phyloP scores from a whole-genome alignment of 2,888 invertebrate genomes.

The Clanis bilineata region DNA sequence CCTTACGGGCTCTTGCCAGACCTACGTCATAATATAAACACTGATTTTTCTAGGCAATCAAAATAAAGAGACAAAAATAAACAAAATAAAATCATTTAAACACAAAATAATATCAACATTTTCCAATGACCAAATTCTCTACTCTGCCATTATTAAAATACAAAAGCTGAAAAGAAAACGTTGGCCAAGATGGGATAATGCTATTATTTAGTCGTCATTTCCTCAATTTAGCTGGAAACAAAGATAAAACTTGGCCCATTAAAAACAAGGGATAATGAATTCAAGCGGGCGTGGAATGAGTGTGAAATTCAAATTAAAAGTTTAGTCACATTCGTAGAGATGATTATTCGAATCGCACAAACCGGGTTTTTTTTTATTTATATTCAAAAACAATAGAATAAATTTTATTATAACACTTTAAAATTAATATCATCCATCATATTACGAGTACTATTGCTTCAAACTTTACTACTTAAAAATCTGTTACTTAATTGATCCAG shows the following conservation, averaged over 20 bases:
- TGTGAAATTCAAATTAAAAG: conserved; percentile 6
- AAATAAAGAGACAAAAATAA: neutral
- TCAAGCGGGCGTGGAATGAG: conserved; percentile 23
- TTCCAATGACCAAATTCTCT: neutral
- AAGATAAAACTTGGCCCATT: conserved; percentile 26
- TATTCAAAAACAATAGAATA: neutral
- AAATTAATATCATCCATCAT: too few species aligned
- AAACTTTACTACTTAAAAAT: too few species aligned
- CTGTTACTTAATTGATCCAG: too few species aligned
- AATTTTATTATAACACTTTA: neutral
- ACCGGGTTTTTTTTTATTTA: neutral
- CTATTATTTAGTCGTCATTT: conserved; percentile 16
- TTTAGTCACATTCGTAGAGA: neutral
- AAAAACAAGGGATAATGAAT: conserved; percentile 31
- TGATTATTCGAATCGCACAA: neutral
- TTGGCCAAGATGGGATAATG: conserved; percentile 3
- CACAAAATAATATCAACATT: neutral
- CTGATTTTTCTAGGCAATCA: too few species aligned
- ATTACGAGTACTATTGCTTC: too few species aligned
- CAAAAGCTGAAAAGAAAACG: conserved; percentile 5
- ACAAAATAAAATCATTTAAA: neutral
- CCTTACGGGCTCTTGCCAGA: too few species aligned
- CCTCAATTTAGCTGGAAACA: conserved; percentile 28
- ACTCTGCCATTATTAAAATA: neutral
- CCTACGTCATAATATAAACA: too few species aligned